Evolutionary conservation across 1,140 invertebrate genomes (phyloP), one percentile per base, ranked within the genome.

Genomic region (Antheraea mylitta): DNA sequence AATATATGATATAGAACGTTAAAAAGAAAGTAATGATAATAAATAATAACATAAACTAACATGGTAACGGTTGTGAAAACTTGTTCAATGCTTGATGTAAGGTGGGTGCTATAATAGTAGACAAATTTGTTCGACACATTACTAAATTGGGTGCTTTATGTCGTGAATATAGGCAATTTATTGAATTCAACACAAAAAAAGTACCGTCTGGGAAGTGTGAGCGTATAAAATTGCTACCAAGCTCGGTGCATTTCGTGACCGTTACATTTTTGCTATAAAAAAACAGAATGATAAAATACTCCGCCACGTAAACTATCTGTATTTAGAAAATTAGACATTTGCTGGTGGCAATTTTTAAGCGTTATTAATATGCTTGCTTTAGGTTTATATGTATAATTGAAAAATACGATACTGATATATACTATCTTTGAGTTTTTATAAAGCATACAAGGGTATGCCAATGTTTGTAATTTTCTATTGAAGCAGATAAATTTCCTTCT

Each of bases 121-220:
- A 83, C 84, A 71, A 67, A 82, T 53, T 53, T 87, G 82, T 89
- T 78, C 68, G 77, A 72, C 74, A 74, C 36, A 69, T 58, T 69
- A 72, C 68, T 76, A 83, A 83, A 81, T 76, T 86, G 81, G 79
- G 89, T 91, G 89, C 87, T 86, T 84, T 72, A 87, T 87, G 86
- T 88, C 72, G 86, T 91, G 89, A 88, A 69, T 62, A 79, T 72
- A 85, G 81, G 83, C 79, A 75, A 77, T 81, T 81, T 71, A 75
- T 82, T 82, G 77, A 82, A 87, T 84, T 83, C 77, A 83, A 89
- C 81, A 86, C 79, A 78, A 79, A 42, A 13, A 61, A 82, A 79
- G 76, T 75, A 73, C 78, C 71, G 86, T 89, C 87, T 90, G 89
- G 89, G 85, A 91, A 90, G 87, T 91, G 89, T 90, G 89, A 90